These are phyloP conservation scores for Xerus inauris DNA, from an alignment of 2,113 vertebrate species.

Conservation along the genomic window DNA sequence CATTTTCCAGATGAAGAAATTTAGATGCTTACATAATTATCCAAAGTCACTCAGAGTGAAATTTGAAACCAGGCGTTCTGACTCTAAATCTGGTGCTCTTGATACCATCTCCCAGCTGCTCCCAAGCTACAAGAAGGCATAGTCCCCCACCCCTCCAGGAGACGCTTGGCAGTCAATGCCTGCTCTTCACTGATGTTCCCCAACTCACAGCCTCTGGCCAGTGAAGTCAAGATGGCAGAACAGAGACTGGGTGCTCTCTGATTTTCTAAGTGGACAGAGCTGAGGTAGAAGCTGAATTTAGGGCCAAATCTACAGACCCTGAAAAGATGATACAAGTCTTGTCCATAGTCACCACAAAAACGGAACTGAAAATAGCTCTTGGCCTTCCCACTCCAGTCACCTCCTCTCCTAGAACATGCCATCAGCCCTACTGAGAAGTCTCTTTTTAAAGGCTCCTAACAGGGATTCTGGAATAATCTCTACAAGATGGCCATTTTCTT, in stretches of 20 bases:
- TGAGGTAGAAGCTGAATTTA: not conserved
- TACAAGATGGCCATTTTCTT: not conserved
- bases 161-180: not conserved
- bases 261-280: not conserved
- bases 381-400: not conserved
- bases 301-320: not conserved
- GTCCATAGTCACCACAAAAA: not conserved
- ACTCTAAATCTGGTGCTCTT: not conserved
- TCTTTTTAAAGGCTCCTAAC: not conserved
- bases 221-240: not conserved
- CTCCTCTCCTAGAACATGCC: not conserved
- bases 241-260: not conserved
- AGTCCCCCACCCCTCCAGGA: not conserved
- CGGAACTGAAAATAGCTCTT: not conserved
- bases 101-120: not conserved
- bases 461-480: not conserved
- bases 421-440: not conserved
- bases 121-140: not conserved
- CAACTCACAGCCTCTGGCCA: too few species aligned
- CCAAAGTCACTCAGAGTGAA: not conserved
- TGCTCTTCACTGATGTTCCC: not conserved
- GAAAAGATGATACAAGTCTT: not conserved
- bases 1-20: slow-evolving; percentile 45
- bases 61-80: not conserved
- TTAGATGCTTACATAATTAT: not conserved